Conservation (phyloP, 2,888 invertebrate genomes). For the Globia sparganii region DNA sequence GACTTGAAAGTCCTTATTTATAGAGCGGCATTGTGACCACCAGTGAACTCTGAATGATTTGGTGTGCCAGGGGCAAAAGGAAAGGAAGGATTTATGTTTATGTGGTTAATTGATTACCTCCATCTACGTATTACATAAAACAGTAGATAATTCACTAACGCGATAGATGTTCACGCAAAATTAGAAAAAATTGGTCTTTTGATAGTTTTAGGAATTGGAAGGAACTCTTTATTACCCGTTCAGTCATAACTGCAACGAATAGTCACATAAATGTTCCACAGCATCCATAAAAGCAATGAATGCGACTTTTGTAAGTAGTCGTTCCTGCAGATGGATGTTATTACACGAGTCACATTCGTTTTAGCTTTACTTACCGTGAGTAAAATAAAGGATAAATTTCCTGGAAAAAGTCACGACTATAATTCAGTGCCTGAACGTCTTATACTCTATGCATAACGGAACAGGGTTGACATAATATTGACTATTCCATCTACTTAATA, state of each 20-base stretch:
- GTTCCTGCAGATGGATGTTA: conserved; percentile 32
- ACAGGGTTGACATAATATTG: neutral
- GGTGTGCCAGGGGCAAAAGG: neutral
- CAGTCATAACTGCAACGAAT: conserved; percentile 13
- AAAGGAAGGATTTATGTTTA: neutral
- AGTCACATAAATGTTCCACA: conserved; percentile 25
- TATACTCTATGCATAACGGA: neutral
- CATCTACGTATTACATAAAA: neutral
- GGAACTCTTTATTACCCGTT: neutral
- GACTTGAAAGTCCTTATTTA: neutral
- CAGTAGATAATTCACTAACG: neutral
- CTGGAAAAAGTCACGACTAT: too few relatives aligned
- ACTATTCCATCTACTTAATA: neutral
- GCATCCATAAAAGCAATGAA: conserved; percentile 45
- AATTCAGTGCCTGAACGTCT: neutral
- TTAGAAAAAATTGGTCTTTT: neutral
- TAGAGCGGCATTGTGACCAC: neutral
- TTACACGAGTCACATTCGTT: conserved; percentile 18
- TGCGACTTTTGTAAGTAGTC: conserved; percentile 39
- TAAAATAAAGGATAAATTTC: neutral
- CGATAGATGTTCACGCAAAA: neutral
- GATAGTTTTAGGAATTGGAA: neutral
- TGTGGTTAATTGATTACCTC: neutral
- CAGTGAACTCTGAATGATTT: too few relatives aligned
- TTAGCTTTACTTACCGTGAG: conserved; percentile 9